Evolutionary conservation across 1,140 invertebrate genomes (phyloP).

Genomic region (Drosophila miranda): DNA sequence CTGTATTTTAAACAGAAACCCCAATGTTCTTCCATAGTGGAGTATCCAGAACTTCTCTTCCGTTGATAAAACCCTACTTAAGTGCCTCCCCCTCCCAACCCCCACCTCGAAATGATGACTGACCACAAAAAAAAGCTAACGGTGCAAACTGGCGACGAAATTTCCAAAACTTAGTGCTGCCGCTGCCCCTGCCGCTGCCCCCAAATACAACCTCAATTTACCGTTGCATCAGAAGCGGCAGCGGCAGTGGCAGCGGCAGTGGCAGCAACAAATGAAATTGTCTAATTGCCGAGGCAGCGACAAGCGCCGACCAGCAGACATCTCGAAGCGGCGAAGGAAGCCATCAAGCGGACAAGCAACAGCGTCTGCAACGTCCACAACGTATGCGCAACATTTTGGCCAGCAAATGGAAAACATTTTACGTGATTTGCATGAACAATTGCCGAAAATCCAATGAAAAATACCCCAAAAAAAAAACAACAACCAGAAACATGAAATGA

Average conservation of each 20-base stretch:
- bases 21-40: too few species aligned
- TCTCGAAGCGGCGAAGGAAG: conserved; percentile 5
- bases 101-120: conserved; percentile 6
- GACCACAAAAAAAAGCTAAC: conserved; percentile 22
- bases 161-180: conserved; percentile 11
- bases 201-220: conserved; percentile 32
- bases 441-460: conserved; percentile 5
- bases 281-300: conserved; percentile 50
- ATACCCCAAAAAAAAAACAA: background rate
- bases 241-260: background rate
- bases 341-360: conserved; percentile 23
- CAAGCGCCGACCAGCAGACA: conserved; percentile 9
- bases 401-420: conserved; percentile 42
- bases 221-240: conserved; percentile 42
- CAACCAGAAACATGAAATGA: background rate
- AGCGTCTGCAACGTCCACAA: background rate
- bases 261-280: conserved; percentile 35
- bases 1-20: too few species aligned
- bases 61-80: too few species aligned
- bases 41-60: too few species aligned
- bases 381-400: conserved; percentile 49
- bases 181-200: background rate
- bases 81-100: too few species aligned
- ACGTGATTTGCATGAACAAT: conserved; percentile 69
- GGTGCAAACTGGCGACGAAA: conserved; percentile 32